phyloP scores from a whole-genome alignment of 2,113 vertebrate species.

The Sciurus niger region DNA sequence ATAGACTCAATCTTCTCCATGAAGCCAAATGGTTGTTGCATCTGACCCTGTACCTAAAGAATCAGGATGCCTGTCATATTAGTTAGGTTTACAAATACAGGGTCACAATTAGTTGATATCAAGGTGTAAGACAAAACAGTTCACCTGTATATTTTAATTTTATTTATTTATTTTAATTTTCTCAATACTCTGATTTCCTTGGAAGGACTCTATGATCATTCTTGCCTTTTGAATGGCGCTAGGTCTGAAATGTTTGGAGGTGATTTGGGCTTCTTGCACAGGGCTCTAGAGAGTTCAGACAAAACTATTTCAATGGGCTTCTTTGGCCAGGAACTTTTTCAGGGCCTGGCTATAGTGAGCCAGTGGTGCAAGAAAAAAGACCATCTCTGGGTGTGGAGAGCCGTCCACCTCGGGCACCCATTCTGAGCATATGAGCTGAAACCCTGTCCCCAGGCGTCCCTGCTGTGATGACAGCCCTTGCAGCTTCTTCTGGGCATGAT shows the following conservation, averaged over 20 bases:
- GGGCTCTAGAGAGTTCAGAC: neutral
- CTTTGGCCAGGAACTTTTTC: neutral
- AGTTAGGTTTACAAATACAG: neutral
- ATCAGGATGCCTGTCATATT: conserved; percentile 19
- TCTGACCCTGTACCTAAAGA: neutral
- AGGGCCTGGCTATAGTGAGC: neutral
- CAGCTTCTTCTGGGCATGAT: neutral
- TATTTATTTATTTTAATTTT: too few species aligned
- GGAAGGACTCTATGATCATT: neutral
- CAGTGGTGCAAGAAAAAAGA: neutral
- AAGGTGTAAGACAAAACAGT: neutral
- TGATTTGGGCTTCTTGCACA: neutral
- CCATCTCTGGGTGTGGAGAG: neutral
- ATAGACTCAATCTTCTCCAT: neutral
- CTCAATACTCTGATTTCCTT: neutral
- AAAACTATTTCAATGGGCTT: neutral
- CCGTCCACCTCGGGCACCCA: neutral
- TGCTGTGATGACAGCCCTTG: neutral
- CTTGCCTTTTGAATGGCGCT: conserved; percentile 56
- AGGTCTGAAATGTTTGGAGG: neutral
- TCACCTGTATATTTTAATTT: conserved; percentile 43
- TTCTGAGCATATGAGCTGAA: too few species aligned
- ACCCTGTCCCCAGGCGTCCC: neutral
- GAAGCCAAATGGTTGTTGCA: neutral
- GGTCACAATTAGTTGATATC: conserved; percentile 7